These are phyloP conservation scores for Pyralis farinalis DNA, from an alignment of 2,888 invertebrate species.

Conservation along the genomic window DNA sequence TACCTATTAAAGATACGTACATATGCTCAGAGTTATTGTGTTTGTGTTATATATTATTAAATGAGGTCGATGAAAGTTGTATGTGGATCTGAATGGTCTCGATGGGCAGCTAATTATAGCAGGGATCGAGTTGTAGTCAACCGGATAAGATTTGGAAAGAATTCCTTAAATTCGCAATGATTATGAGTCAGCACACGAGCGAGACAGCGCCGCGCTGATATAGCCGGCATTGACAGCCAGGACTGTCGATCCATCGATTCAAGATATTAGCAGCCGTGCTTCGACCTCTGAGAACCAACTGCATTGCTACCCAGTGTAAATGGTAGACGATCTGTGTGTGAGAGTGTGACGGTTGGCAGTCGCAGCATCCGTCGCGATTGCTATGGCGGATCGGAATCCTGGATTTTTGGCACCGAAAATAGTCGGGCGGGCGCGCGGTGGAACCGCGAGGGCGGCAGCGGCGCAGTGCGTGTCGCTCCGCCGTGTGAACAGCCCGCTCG, in stretches of 20 bases:
- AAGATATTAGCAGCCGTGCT: constrained; percentile 20
- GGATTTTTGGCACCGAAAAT: constrained; percentile 80
- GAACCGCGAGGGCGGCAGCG: constrained; percentile 57
- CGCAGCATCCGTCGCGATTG: constrained; percentile 44
- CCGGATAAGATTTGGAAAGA: constrained; percentile 28
- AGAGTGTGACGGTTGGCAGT: constrained; percentile 53
- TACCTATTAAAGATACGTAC: no score
- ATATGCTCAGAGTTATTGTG: no score
- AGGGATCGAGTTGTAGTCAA: constrained; percentile 20
- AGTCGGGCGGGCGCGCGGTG: constrained; percentile 70
- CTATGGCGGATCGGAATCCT: constrained; percentile 66
- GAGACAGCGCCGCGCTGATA: constrained; percentile 25
- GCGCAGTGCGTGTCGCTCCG: constrained; percentile 80
- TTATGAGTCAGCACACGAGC: constrained; percentile 20
- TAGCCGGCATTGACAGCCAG: constrained; percentile 37
- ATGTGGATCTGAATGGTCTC: constrained; percentile 12
- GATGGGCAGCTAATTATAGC: constrained; percentile 33
- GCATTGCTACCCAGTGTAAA: constrained; percentile 26
- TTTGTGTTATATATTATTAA: constrained; percentile 12
- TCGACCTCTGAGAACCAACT: constrained; percentile 20
- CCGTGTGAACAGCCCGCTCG: constrained; percentile 78
- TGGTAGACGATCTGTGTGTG: constrained; percentile 35
- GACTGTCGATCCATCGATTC: constrained; percentile 34
- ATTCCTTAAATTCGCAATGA: constrained; percentile 32
- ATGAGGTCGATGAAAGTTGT: constrained; percentile 17